Evolutionary conservation across 2,888 invertebrate species (phyloP).

Genomic region (Callyntrura sp.): DNA sequence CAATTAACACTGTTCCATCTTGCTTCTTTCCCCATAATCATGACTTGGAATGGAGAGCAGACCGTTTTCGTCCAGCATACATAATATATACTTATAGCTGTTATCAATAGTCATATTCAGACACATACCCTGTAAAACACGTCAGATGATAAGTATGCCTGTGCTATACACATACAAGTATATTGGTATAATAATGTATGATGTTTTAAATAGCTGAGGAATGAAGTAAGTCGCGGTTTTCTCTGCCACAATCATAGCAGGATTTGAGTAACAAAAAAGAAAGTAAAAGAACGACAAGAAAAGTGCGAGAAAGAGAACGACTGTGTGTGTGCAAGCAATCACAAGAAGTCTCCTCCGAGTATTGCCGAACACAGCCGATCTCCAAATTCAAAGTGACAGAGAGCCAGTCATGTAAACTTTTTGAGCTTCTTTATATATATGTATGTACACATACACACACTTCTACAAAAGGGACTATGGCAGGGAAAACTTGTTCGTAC

Average conservation of each 20-base stretch:
- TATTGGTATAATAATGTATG: too few relatives aligned
- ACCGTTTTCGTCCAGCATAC: neutral
- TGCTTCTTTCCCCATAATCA: too few relatives aligned
- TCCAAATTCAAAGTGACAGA: slow-evolving; percentile 50
- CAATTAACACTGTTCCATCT: too few relatives aligned
- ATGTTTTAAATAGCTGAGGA: neutral
- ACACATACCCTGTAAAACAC: neutral
- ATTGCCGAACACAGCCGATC: slow-evolving; percentile 54
- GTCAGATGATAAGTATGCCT: neutral
- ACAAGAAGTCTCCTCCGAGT: slow-evolving; percentile 57
- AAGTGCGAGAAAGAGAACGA: slow-evolving; percentile 12
- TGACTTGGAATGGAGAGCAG: too few relatives aligned
- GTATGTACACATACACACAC: neutral
- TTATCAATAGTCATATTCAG: neutral
- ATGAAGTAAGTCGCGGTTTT: slow-evolving; percentile 40
- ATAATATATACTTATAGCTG: too few relatives aligned
- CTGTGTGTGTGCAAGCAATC: slow-evolving; percentile 32
- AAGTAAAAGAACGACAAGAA: neutral
- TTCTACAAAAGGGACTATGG: neutral
- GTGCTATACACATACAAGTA: neutral
- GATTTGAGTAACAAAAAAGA: slow-evolving; percentile 45
- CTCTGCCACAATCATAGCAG: neutral
- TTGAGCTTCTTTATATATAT: neutral
- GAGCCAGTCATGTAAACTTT: neutral
- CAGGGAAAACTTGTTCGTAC: neutral